Evolutionary conservation across 2,113 vertebrate genomes (phyloP), one percentile per base, ranked within the genome.

Genomic region (Hemiprocne comata): DNA sequence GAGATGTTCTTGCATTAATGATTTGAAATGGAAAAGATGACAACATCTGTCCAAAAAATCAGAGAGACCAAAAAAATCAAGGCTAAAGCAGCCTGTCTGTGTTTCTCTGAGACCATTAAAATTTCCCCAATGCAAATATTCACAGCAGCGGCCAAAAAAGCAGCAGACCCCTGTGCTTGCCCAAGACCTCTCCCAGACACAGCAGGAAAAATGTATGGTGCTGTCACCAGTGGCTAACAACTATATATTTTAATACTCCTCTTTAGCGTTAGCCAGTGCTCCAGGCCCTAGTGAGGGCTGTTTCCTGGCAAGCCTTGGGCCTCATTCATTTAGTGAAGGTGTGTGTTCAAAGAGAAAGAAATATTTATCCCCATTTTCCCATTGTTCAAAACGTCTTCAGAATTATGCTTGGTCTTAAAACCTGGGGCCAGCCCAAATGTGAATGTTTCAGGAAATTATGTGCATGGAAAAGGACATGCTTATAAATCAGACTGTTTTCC

Each of bases 401-500:
- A 92, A 81, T 78, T 90, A 67, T 72, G 76, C 65, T 78, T 36
- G 44, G 44, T 94, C 72, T 93, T 94, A 87, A 96, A 92, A 93
- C n/a, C 79, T 75, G 36, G 54, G 80, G 31, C 84, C 62, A 73
- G 70, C 83, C 92, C 93, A 96, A 85, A 90, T 79, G 40, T 40
- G 58, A 93, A 90, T 92, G 57, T 94, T 96, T 96, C 94, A 96
- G 95, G 95, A 96, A 94, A 93, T 96, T 82, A 77, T 95, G 92
- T 78, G 61, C 87, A 78, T 85, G 90, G 92, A 96, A 96, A 95
- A 96, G 66, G 80, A 77, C 73, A 87, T 40, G 73, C 64, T 88
- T 77, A 38, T 95, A 94, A 95, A 95, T 95, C 93, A 95, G 79
- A 89, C 54, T 82, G 62, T 82, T 95, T 96, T 94, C 84, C 77